Conservation (phyloP, 2,797 vertebrate genomes). For the Crypturellus tataupa region DNA sequence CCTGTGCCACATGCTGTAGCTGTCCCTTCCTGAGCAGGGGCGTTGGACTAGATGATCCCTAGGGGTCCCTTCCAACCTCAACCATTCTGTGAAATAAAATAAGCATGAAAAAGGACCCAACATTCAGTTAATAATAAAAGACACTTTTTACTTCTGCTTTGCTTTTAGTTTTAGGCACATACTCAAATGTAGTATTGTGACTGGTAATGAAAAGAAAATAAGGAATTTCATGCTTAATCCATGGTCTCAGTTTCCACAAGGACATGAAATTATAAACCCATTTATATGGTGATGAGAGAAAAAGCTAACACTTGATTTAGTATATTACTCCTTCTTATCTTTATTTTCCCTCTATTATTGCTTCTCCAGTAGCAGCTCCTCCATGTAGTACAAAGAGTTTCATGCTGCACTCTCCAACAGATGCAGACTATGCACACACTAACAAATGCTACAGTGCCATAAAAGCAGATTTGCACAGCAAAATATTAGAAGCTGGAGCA, state of each 20-base stretch:
- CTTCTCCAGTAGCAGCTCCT: not conserved
- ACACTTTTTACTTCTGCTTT: conserved; percentile 29
- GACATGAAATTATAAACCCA: not conserved
- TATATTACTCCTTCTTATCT: not conserved
- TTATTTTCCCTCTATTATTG: not conserved
- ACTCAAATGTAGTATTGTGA: not conserved
- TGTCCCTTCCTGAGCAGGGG: no score
- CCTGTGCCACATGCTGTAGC: no score
- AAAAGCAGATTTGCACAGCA: not conserved
- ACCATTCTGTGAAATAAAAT: not conserved
- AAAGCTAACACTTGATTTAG: not conserved
- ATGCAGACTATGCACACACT: not conserved
- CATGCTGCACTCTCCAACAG: not conserved
- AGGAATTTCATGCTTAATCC: not conserved
- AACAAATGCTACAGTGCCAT: not conserved
- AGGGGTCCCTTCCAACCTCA: no score
- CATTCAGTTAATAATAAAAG: conserved; percentile 32
- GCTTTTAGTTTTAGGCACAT: not conserved
- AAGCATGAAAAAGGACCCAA: not conserved
- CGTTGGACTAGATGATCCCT: no score
- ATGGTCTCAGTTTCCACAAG: not conserved
- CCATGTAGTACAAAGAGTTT: not conserved
- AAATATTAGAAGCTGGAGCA: not conserved
- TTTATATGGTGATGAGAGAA: not conserved
- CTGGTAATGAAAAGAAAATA: not conserved